Evolutionary conservation across 2,797 vertebrate genomes (phyloP).

Genomic region (Aldrovandia affinis): DNA sequence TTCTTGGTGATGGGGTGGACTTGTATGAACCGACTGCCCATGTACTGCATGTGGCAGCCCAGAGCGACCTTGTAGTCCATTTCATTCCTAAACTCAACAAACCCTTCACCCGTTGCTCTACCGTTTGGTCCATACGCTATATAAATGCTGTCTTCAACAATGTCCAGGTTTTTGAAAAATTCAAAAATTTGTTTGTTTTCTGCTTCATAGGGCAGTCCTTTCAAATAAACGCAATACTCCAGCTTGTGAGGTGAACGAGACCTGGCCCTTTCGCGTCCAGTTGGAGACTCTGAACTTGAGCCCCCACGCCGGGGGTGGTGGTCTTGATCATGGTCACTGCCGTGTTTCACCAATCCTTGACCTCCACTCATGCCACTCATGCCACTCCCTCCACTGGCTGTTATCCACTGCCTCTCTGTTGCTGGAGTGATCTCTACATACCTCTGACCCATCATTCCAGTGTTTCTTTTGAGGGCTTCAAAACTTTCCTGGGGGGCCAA

Average conservation of each 20-base stretch:
- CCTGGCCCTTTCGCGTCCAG: conserved; percentile 82
- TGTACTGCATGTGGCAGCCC: conserved; percentile 96
- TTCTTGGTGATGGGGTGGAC: conserved; percentile 95
- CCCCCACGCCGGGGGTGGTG: conserved; percentile 65
- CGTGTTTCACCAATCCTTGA: conserved; percentile 49
- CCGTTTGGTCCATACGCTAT: conserved; percentile 96
- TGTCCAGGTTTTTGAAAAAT: conserved; percentile 94
- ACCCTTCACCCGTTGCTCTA: conserved; percentile 95
- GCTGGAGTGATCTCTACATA: conserved; percentile 92
- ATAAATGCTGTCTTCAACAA: conserved; percentile 95
- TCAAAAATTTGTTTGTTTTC: conserved; percentile 96
- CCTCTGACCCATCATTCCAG: conserved; percentile 94
- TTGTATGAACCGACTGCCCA: conserved; percentile 97
- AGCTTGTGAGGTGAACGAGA: conserved; percentile 94
- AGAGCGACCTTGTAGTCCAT: conserved; percentile 91
- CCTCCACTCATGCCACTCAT: conserved; percentile 57
- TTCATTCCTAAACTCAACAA: conserved; percentile 94
- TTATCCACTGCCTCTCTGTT: conserved; percentile 89
- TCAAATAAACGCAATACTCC: conserved; percentile 94
- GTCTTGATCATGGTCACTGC: conserved; percentile 51
- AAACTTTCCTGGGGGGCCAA: conserved; percentile 92
- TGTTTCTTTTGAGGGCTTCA: conserved; percentile 91
- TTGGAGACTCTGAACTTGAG: conserved; percentile 54
- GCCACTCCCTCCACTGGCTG: conserved; percentile 74
- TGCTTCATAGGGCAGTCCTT: conserved; percentile 95